Conservation (phyloP, 2,888 invertebrate species). For the Eristalis tenax region DNA sequence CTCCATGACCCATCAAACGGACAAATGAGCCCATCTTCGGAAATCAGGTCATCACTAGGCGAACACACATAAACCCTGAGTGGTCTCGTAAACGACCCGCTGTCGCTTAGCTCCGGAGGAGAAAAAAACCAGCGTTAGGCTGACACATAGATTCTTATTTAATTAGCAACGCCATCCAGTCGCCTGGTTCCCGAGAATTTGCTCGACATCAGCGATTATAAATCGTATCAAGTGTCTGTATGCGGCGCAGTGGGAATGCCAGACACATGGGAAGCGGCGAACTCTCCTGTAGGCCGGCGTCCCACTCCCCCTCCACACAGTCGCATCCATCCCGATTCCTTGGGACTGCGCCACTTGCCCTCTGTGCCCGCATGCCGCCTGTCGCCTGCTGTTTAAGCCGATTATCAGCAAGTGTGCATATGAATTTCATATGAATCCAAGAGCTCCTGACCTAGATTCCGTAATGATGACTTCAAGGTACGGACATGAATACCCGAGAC, state of each 20-base stretch:
- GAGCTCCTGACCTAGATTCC: conserved; percentile 69
- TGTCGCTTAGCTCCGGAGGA: not conserved
- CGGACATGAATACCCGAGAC: conserved; percentile 47
- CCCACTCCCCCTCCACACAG: no score
- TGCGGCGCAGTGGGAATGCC: not conserved
- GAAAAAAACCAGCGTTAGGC: no score
- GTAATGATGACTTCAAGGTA: conserved; percentile 65
- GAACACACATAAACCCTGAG: not conserved
- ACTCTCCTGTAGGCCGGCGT: not conserved
- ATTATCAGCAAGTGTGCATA: conserved; percentile 61
- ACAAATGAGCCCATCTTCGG: not conserved
- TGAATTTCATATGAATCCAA: conserved; percentile 57
- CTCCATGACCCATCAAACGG: not conserved
- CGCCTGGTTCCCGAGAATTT: conserved; percentile 43
- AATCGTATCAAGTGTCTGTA: conserved; percentile 47
- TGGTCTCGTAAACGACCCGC: not conserved
- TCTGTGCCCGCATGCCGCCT: not conserved
- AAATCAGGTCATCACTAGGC: not conserved
- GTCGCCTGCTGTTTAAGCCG: conserved; percentile 28
- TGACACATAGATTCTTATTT: not conserved
- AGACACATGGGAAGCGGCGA: not conserved
- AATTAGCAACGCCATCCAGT: conserved; percentile 16
- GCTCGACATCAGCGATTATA: conserved; percentile 58
- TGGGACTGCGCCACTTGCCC: not conserved
- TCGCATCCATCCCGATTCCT: not conserved